phyloP scores from a whole-genome alignment of 2,888 invertebrate species.

The Colostygia pectinataria region DNA sequence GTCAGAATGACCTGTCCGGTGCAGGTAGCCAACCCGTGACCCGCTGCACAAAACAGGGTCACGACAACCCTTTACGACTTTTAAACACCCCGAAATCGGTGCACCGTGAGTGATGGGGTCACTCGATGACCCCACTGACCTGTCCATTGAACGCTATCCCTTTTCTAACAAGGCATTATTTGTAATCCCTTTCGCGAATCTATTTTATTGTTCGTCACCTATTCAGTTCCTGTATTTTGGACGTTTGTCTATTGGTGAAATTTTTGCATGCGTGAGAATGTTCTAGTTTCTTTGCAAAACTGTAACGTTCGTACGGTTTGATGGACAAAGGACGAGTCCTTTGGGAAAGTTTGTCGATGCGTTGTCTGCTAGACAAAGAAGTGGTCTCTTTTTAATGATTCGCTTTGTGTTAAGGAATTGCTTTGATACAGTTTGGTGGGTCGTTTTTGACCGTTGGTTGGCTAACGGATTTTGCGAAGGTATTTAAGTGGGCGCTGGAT shows the following conservation, averaged over 20 bases:
- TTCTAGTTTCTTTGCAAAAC: constrained; percentile 78
- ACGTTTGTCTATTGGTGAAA: constrained; percentile 73
- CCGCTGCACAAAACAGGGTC: constrained; percentile 62
- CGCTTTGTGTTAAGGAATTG: constrained; percentile 64
- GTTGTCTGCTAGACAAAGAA: constrained; percentile 71
- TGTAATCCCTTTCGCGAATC: constrained; percentile 84
- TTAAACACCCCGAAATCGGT: constrained; percentile 78
- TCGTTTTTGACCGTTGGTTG: constrained; percentile 79
- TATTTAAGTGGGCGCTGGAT: constrained; percentile 63
- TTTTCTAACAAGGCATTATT: constrained; percentile 81
- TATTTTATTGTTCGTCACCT: constrained; percentile 74
- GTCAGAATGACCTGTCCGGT: constrained; percentile 58
- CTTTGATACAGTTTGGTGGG: constrained; percentile 73
- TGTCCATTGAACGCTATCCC: constrained; percentile 67
- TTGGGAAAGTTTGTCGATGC: constrained; percentile 63
- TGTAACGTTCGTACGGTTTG: constrained; percentile 64
- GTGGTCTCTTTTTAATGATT: constrained; percentile 82
- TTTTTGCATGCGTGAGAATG: constrained; percentile 82
- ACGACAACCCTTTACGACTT: constrained; percentile 75
- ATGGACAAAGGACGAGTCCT: constrained; percentile 42
- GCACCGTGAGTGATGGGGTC: constrained; percentile 82
- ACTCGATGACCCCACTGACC: constrained; percentile 78
- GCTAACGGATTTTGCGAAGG: constrained; percentile 76
- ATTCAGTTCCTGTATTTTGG: constrained; percentile 61
- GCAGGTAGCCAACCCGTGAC: constrained; percentile 79